phyloP scores from a whole-genome alignment of 2,797 vertebrate species.

The Enteromius unitaeniatus region DNA sequence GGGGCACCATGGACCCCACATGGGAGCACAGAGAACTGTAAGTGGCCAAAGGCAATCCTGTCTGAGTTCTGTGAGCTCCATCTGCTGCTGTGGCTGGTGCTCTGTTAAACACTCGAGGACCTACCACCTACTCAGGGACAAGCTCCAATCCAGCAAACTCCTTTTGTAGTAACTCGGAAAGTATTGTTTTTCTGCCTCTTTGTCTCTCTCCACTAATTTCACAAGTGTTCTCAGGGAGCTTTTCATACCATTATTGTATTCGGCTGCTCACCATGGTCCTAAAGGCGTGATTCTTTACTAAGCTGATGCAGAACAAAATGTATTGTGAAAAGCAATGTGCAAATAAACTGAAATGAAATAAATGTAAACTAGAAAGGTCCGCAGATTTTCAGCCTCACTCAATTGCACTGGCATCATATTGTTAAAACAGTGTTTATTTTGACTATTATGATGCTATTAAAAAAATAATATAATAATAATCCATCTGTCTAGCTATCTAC shows the following conservation, averaged over 20 bases:
- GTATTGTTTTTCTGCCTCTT: not conserved
- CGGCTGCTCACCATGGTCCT: not conserved
- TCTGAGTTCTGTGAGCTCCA: slow-evolving; percentile 16
- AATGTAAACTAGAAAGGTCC: not conserved
- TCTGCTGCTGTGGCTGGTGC: not conserved
- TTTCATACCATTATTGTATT: not conserved
- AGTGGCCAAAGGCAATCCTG: slow-evolving; percentile 1
- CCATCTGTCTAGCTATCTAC: no score
- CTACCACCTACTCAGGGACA: not conserved
- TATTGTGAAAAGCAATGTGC: not conserved
- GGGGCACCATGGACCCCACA: not conserved
- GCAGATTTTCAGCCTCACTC: not conserved
- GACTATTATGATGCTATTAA: no score
- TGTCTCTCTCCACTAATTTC: slow-evolving; percentile 1
- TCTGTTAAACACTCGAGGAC: slow-evolving; percentile 4
- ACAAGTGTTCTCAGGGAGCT: not conserved
- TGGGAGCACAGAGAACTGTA: not conserved
- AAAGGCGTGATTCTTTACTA: no score
- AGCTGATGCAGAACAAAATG: not conserved
- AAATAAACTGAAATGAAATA: not conserved
- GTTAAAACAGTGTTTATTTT: not conserved
- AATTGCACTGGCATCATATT: not conserved
- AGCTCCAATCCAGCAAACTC: not conserved
- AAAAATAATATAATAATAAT: no score
- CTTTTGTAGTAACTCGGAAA: not conserved